Evolutionary conservation across 2,113 vertebrate genomes (phyloP).

Genomic region (Mellivora capensis): DNA sequence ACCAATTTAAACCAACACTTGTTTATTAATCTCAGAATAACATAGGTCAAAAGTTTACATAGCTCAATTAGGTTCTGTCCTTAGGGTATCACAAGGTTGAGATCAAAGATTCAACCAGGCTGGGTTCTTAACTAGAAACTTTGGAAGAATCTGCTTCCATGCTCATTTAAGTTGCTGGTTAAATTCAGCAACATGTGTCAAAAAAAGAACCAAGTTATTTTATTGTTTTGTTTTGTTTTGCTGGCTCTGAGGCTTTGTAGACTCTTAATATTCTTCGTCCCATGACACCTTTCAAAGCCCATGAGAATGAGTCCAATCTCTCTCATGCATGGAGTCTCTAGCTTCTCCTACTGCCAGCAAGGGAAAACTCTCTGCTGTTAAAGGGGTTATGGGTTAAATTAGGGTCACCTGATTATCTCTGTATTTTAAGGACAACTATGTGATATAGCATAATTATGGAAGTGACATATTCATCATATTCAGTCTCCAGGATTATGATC

Average conservation of each 20-base stretch:
- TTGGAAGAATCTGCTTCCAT: background rate
- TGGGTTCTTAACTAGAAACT: background rate
- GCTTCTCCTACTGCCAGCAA: background rate
- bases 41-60: background rate
- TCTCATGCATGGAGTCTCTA: background rate
- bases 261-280: accelerated
- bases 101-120: background rate
- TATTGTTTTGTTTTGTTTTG: background rate
- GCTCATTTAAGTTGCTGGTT: background rate
- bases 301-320: background rate
- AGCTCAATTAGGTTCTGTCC: background rate
- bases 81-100: background rate
- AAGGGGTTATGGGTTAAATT: background rate
- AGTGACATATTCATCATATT: background rate
- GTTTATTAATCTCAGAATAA: background rate
- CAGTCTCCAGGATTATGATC: background rate
- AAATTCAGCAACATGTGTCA: background rate
- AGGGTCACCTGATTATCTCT: background rate
- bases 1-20: background rate
- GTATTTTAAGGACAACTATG: background rate
- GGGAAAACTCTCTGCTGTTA: background rate
- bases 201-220: background rate
- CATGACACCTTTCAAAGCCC: background rate
- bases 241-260: background rate
- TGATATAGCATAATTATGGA: background rate